phyloP scores from a whole-genome alignment of 1,140 invertebrate genomes.

The Trichogramma pretiosum region DNA sequence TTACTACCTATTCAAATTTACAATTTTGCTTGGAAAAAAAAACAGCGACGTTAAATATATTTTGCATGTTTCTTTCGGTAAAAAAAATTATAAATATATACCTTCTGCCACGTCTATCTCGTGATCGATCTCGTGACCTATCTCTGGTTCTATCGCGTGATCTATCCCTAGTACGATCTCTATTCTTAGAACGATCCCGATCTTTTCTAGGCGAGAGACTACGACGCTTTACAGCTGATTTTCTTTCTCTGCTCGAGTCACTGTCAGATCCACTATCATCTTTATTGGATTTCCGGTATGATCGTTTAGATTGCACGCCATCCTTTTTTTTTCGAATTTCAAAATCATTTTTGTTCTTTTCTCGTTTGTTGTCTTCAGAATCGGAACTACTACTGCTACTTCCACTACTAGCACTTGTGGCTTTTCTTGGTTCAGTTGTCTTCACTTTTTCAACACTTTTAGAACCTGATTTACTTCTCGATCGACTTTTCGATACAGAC shows the following conservation, averaged over 20 bases:
- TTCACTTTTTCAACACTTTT: slow-evolving; percentile 42
- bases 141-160: slow-evolving; percentile 26
- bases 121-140: background rate
- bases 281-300: slow-evolving; percentile 76
- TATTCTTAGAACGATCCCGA: slow-evolving; percentile 33
- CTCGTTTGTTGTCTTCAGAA: slow-evolving; percentile 37
- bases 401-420: slow-evolving; percentile 34
- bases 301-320: slow-evolving; percentile 70
- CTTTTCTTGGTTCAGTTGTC: slow-evolving; percentile 35
- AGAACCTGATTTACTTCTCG: slow-evolving; percentile 35
- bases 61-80: background rate
- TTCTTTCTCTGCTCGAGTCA: slow-evolving; percentile 44
- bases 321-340: slow-evolving; percentile 68
- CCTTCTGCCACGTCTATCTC: slow-evolving; percentile 21
- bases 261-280: slow-evolving; percentile 57
- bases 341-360: slow-evolving; percentile 57
- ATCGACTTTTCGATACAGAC: slow-evolving; percentile 21
- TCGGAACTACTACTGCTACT: slow-evolving; percentile 39
- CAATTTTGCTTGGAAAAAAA: slow-evolving; percentile 8
- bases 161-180: slow-evolving; percentile 33
- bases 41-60: background rate
- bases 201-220: slow-evolving; percentile 37
- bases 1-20: slow-evolving; percentile 5
- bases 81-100: slow-evolving; percentile 7
- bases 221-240: slow-evolving; percentile 34